A percentile compares a stretch with the other conserved stretches of the same genome.
Conservation (phyloP, 1,140 invertebrate genomes). For the Procambarus virginalis region DNA sequence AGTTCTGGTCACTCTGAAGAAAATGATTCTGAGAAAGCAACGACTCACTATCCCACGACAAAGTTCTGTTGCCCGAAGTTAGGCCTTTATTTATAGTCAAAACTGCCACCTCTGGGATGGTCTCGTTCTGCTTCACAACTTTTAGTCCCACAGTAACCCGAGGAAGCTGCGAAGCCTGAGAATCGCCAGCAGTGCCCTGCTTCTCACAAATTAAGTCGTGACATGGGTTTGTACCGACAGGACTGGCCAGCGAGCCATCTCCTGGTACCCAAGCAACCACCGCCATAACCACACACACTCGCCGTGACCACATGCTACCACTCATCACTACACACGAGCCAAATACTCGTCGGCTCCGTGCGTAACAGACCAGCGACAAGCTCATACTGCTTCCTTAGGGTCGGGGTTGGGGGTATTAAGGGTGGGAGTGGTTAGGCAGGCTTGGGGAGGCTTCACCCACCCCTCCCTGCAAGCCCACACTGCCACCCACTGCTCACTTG, state of each 20-base stretch:
- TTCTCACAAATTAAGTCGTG: neutral
- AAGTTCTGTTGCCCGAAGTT: slow-evolving; percentile 22
- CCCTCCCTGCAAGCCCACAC: too few relatives aligned
- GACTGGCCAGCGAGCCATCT: neutral
- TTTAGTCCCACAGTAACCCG: slow-evolving; percentile 31
- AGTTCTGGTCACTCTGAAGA: neutral
- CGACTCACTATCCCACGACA: slow-evolving; percentile 9
- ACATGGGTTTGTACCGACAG: neutral
- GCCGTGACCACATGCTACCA: slow-evolving; percentile 1
- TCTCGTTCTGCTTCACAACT: slow-evolving; percentile 1
- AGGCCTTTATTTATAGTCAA: slow-evolving; percentile 7
- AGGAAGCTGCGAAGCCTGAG: slow-evolving; percentile 1
- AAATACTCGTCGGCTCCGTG: slow-evolving; percentile 5
- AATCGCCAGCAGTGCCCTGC: neutral
- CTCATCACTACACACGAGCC: slow-evolving; percentile 10
- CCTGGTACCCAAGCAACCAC: neutral
- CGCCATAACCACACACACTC: slow-evolving; percentile 1
- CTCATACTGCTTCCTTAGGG: slow-evolving; percentile 12
- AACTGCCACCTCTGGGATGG: neutral
- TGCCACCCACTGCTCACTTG: too few relatives aligned
- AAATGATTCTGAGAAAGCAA: neutral
- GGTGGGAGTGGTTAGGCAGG: neutral
- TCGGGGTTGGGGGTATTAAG: neutral
- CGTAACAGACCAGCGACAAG: neutral
- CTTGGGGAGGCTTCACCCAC: too few relatives aligned